Base-by-base conservation (phyloP, 2,888 invertebrate species). In the Eurois occulta region DNA sequence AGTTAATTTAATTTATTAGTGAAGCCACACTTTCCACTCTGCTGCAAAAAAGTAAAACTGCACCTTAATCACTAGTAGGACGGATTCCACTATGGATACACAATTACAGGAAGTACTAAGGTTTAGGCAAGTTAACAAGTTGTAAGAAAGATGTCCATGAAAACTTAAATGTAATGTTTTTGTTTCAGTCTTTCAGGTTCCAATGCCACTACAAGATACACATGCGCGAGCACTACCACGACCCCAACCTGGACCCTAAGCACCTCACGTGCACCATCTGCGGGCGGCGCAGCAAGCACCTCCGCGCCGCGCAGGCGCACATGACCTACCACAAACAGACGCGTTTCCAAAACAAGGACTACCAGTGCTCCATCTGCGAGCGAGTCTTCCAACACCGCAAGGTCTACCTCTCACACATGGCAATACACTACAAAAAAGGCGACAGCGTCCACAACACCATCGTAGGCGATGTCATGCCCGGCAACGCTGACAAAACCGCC, bases 291-390 rank as follows among this genome's bases (percentile, higher is more conserved):
- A 95, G 95, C 91, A 97, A 97, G 84, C 95, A 97, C 83, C 91
- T 97, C 13, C 95, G 97, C 48, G 97, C 96, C 2, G 96, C 96
- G 64, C 94, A 94, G 82, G 94, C 94, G 41, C 97, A 97, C 90
- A 95, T 94, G 94, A 95, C 94, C 89, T 97, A 90, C 92, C 97
- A 97, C 92, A 95, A 96, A 79, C 96, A 96, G 83, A 96, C 95
- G 0, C 94, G 96, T 75, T 96, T 96, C 92, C 92, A 96, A 87
- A 94, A 91, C 89, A 95, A 95, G 60, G 96, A 96, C 92, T 97
- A 97, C 89, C 94, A 95, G 89, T 97, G 97, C 87, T 94, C 96
- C 55, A 95, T 97, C 71, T 97, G 97, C 91, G 95, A 95, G 80
- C 90, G 94, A 35, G 92, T 96, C n/a, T 97, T 96, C 90, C 95